Conservation (phyloP, 2,888 invertebrate species). For the Dendrolimus houi region DNA sequence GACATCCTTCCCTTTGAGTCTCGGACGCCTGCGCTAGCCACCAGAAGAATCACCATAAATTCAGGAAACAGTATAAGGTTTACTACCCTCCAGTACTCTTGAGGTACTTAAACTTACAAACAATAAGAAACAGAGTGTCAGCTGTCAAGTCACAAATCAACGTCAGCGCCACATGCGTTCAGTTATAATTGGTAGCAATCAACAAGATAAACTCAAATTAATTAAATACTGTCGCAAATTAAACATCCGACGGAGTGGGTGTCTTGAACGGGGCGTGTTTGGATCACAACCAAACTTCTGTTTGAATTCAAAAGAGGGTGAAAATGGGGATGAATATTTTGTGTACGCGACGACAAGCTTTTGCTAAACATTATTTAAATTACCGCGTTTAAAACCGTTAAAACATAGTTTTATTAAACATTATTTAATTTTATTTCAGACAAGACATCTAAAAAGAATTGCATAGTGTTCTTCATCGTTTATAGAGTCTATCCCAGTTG, state of each 20-base stretch:
- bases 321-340: background rate
- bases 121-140: constrained; percentile 1
- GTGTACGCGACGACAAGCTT: background rate
- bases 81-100: background rate
- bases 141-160: background rate
- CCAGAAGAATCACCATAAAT: no score
- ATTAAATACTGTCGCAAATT: constrained; percentile 70
- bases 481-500: no score
- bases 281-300: constrained; percentile 1
- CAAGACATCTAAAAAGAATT: no score
- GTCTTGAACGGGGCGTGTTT: constrained; percentile 29
- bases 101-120: background rate
- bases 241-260: constrained; percentile 52
- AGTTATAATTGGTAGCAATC: constrained; percentile 71
- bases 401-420: no score
- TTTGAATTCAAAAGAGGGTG: background rate
- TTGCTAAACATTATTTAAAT: background rate
- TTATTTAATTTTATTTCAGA: no score
- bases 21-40: no score
- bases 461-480: no score
- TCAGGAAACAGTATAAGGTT: no score
- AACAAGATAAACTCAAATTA: constrained; percentile 69
- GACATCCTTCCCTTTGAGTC: no score
- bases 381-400: no score
- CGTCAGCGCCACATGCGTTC: constrained; percentile 35